Percentiles rank a stretch among this genome's conserved stretches.
Conservation (phyloP, 2,888 invertebrate species). For the Podotricha telesiphe region DNA sequence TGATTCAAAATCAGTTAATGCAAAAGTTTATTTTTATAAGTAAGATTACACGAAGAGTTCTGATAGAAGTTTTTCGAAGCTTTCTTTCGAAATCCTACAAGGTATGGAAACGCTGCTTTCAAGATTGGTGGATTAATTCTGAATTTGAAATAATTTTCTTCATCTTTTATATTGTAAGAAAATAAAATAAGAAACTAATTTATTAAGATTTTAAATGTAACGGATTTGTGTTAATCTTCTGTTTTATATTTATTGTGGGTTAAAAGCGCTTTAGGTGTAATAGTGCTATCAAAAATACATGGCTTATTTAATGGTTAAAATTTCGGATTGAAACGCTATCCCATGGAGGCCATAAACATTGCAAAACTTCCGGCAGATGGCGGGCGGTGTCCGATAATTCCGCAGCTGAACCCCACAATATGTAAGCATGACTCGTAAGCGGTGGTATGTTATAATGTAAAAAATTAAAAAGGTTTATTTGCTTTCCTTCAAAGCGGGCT, state of each 20-base stretch:
- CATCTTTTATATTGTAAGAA: conserved; percentile 47
- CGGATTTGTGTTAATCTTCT: neutral
- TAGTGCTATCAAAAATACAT: conserved; percentile 18
- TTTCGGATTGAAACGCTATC: conserved; percentile 69
- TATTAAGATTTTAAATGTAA: conserved; percentile 43
- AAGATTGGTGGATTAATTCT: conserved; percentile 77
- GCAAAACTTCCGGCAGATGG: conserved; percentile 81
- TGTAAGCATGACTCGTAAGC: conserved; percentile 52
- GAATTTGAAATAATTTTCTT: conserved; percentile 78
- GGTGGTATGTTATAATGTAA: conserved; percentile 56
- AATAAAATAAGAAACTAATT: conserved; percentile 49
- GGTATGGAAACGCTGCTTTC: conserved; percentile 74
- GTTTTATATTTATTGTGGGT: neutral
- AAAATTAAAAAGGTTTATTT: conserved; percentile 60
- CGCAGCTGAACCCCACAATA: conserved; percentile 53
- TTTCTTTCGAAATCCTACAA: conserved; percentile 78
- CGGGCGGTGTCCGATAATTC: conserved; percentile 71
- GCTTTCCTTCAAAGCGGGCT: conserved; percentile 54
- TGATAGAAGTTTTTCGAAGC: conserved; percentile 75
- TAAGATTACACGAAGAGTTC: conserved; percentile 81
- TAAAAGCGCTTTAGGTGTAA: neutral
- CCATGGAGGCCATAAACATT: conserved; percentile 80
- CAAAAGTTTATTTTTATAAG: conserved; percentile 85
- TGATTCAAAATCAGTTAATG: conserved; percentile 84
- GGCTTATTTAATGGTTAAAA: conserved; percentile 64